A percentile compares a stretch with the other conserved stretches of the same genome.
Evolutionary conservation across 2,888 invertebrate species (phyloP).

Genomic region (Strigamia transsilvanica): DNA sequence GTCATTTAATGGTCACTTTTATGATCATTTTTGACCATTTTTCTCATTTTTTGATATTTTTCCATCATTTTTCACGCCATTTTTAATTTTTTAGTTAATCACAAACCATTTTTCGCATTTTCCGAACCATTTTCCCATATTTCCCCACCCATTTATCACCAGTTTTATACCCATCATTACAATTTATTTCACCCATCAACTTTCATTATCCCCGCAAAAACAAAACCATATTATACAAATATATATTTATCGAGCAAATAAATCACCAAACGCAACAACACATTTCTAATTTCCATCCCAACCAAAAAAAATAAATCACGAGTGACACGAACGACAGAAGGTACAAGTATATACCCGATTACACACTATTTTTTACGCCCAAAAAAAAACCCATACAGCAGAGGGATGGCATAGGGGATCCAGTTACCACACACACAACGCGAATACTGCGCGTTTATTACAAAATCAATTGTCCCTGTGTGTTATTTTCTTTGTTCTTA

Average conservation of each 20-base stretch:
- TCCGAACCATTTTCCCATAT: too few species aligned
- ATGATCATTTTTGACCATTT: too few species aligned
- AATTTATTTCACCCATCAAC: too few species aligned
- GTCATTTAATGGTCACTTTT: too few species aligned
- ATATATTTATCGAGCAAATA: not conserved
- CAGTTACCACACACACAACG: not conserved
- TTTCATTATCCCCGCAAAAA: too few species aligned
- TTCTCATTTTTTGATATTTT: too few species aligned
- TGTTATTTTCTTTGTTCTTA: conserved; percentile 30
- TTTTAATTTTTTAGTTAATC: too few species aligned
- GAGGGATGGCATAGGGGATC: not conserved
- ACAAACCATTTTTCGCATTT: too few species aligned
- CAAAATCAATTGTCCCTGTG: conserved; percentile 15
- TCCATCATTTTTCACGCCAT: too few species aligned
- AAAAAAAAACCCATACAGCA: not conserved
- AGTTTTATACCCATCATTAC: too few species aligned
- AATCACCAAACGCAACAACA: not conserved
- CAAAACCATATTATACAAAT: too few species aligned
- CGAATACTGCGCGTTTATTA: not conserved
- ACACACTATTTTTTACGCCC: not conserved
- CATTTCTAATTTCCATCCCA: not conserved
- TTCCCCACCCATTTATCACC: too few species aligned
- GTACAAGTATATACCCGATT: conserved; percentile 20
- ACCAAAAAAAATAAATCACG: not conserved
- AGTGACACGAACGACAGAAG: conserved; percentile 2